Evolutionary conservation across 2,797 vertebrate genomes (phyloP).

Genomic region (Sebastes aleutianus): DNA sequence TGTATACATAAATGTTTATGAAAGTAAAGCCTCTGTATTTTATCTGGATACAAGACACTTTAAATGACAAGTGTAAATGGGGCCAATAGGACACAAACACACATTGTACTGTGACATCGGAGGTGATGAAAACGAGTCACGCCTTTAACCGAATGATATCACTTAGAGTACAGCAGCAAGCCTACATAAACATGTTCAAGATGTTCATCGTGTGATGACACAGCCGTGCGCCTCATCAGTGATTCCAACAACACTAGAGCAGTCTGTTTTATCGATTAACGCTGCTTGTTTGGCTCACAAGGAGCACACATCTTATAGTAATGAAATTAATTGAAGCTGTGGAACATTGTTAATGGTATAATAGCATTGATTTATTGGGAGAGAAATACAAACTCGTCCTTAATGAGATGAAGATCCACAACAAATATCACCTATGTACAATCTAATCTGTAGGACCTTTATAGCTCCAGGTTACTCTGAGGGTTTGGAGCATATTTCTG

Average conservation of each 20-base stretch:
- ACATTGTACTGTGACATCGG: neutral
- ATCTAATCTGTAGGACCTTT: neutral
- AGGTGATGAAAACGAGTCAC: neutral
- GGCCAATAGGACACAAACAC: neutral
- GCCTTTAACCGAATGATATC: neutral
- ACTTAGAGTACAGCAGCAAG: neutral
- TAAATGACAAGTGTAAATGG: neutral
- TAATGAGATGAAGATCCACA: slow-evolving; percentile 34
- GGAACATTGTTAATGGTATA: slow-evolving; percentile 34
- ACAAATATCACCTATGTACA: slow-evolving; percentile 9
- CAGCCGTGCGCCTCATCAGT: neutral
- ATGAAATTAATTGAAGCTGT: slow-evolving; percentile 30
- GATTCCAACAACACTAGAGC: slow-evolving; percentile 2
- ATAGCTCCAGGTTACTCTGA: neutral
- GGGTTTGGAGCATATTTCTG: neutral
- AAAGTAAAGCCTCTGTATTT: neutral
- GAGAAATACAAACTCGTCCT: slow-evolving; percentile 19
- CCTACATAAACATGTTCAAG: neutral
- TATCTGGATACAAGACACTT: neutral
- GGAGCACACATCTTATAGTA: slow-evolving; percentile 10
- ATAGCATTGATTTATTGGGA: slow-evolving; percentile 40
- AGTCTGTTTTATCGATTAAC: neutral
- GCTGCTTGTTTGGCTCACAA: slow-evolving; percentile 10
- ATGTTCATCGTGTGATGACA: neutral
- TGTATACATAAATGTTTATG: too few relatives aligned